Evolutionary conservation across 1,140 invertebrate species (phyloP), one percentile per base, ranked within the genome.

Genomic region (Melanaphis sacchari): DNA sequence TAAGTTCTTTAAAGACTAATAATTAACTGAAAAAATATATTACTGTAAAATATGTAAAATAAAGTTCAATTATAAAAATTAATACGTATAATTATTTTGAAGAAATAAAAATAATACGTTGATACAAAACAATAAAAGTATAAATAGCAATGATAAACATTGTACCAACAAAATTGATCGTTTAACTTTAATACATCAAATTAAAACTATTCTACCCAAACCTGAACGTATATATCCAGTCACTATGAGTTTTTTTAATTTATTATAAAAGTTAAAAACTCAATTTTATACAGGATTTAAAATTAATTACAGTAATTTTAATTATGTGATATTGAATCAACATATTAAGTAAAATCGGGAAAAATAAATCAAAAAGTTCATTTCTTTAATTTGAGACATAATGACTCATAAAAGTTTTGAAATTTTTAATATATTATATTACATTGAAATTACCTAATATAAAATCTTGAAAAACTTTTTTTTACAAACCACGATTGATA

Each of bases 191-290:
- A 82, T 82, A 82, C 22, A 38, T 82, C 21, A 81, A 82, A 40
- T 82, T 40, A 82, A 82, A 40, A 76, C 31, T 76, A 76, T 36
- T 76, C 59, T 76, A 76, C 59, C 15, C 31, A n/a, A 76, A 18
- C 15, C 31, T 76, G n/a, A n/a, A n/a, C 31, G 59, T 66, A 66
- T 15, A 76, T n/a, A 43, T 76, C 59, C 59, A 36, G 36, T n/a
- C 31, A 76, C n/a, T 76, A 18, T 40, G 81, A 38, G 18, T 82
- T 82, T 85, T 85, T 85, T 85, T 43, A 85, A 85, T 26, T 59
- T 26, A 59, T 82, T 82, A 82, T 76, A 76, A 82, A 82, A 82
- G 81, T 82, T 40, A 81, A 41, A 40, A 87, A 87, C 5, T n/a
- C 41, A 43, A n/a, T 26, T 46, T 85, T 59, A 2, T 43, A 31